phyloP scores from a whole-genome alignment of 2,888 invertebrate genomes.

The Heliconius charithonia region DNA sequence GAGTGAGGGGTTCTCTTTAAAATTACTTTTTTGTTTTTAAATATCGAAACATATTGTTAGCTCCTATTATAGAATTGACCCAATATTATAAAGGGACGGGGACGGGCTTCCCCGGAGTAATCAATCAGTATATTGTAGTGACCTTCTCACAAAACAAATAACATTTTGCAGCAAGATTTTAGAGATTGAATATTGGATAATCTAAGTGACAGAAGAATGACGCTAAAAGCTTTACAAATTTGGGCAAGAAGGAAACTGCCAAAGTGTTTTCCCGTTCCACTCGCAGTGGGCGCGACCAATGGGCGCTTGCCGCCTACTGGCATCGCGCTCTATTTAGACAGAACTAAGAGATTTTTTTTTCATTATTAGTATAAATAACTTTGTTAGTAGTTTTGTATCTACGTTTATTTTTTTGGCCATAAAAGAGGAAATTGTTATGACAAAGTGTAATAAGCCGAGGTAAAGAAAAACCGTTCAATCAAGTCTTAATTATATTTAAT shows the following conservation, averaged over 20 bases:
- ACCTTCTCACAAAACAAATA: conserved; percentile 59
- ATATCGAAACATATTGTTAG: too few relatives aligned
- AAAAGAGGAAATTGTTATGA: neutral
- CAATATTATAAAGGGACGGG: neutral
- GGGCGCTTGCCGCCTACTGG: conserved; percentile 60
- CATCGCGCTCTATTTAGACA: conserved; percentile 57
- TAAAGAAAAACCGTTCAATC: neutral
- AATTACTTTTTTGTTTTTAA: neutral
- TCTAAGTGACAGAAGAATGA: conserved; percentile 64
- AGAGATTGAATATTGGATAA: conserved; percentile 31
- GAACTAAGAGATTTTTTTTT: conserved; percentile 47
- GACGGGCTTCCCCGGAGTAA: conserved; percentile 57
- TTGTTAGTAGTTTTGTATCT: neutral
- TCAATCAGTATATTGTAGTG: conserved; percentile 63
- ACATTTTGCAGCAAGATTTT: conserved; percentile 49
- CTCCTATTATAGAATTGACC: neutral
- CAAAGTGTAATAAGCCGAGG: neutral
- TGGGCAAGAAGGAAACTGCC: conserved; percentile 66
- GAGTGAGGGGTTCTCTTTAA: neutral
- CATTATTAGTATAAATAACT: conserved; percentile 8
- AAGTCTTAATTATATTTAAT: too few relatives aligned
- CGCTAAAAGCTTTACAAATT: conserved; percentile 80
- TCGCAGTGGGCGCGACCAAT: conserved; percentile 78
- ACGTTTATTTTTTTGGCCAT: neutral
- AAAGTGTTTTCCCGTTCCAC: conserved; percentile 73